A percentile compares a stretch with the other conserved stretches of the same genome.
phyloP scores from a whole-genome alignment of 2,113 vertebrate species.

The Bathybates hornii region DNA sequence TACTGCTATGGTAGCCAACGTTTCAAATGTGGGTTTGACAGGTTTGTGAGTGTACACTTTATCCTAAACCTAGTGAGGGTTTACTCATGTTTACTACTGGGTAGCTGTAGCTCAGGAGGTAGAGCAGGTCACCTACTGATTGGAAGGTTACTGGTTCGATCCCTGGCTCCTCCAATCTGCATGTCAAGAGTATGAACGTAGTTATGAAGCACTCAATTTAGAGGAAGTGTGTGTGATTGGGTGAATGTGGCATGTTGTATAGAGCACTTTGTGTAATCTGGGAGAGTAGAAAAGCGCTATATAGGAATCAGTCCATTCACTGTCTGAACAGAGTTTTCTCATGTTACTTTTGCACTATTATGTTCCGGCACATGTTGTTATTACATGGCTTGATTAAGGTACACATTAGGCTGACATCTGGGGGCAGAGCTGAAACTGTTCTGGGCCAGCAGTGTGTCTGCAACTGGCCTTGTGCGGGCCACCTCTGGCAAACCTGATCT shows the following conservation, averaged over 20 bases:
- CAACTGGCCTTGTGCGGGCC: neutral
- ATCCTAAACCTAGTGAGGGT: neutral
- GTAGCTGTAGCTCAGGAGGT: accelerated
- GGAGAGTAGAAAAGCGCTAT: neutral
- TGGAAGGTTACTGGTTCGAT: accelerated
- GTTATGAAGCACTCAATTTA: neutral
- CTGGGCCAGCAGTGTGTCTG: neutral
- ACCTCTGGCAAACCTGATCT: neutral
- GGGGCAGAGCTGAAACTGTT: neutral
- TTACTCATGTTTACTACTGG: accelerated
- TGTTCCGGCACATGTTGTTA: neutral
- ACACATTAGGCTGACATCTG: neutral
- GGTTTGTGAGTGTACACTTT: neutral
- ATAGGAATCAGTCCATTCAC: neutral
- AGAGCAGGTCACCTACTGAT: neutral
- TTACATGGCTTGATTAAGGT: neutral
- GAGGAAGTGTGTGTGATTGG: neutral
- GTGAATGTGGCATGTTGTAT: neutral
- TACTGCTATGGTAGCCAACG: neutral
- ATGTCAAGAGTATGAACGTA: accelerated
- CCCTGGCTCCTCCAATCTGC: neutral
- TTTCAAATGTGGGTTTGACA: neutral
- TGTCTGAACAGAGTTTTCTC: neutral
- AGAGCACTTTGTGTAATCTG: neutral
- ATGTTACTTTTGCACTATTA: accelerated